Evolutionary conservation across 2,113 vertebrate genomes (phyloP).

Genomic region (Halichoeres trimaculatus): DNA sequence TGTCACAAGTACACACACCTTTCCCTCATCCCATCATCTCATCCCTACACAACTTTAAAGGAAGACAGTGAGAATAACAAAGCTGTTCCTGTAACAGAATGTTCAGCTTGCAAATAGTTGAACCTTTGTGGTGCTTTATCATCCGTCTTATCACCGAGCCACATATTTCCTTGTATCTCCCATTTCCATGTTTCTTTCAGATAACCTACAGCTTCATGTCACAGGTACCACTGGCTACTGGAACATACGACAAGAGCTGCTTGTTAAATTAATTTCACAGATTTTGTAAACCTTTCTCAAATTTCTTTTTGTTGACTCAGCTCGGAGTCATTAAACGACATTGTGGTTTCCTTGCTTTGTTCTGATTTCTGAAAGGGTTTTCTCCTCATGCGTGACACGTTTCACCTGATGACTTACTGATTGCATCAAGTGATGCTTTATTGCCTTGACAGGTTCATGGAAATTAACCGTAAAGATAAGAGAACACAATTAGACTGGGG

Average conservation of each 20-base stretch:
- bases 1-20: background rate
- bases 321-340: background rate
- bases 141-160: constrained; percentile 20
- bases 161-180: constrained; percentile 36
- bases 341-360: background rate
- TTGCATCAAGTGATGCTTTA: background rate
- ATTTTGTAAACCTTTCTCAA: background rate
- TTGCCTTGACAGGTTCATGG: background rate
- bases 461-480: background rate
- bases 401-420: background rate
- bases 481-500: background rate
- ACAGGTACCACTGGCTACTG: background rate
- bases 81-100: constrained; percentile 19
- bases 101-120: constrained; percentile 9
- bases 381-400: background rate
- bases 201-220: constrained; percentile 21
- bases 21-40: too few relatives aligned
- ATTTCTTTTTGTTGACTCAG: background rate
- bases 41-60: background rate
- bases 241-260: background rate
- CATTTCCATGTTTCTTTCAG: constrained; percentile 13
- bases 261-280: background rate
- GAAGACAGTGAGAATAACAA: constrained; percentile 24
- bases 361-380: background rate
- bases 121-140: constrained; percentile 51